Percentiles rank a stretch among this genome's conserved stretches.
These are phyloP conservation scores for Rhinophrynus dorsalis DNA, from an alignment of 2,797 vertebrate species.

Conservation along the genomic window DNA sequence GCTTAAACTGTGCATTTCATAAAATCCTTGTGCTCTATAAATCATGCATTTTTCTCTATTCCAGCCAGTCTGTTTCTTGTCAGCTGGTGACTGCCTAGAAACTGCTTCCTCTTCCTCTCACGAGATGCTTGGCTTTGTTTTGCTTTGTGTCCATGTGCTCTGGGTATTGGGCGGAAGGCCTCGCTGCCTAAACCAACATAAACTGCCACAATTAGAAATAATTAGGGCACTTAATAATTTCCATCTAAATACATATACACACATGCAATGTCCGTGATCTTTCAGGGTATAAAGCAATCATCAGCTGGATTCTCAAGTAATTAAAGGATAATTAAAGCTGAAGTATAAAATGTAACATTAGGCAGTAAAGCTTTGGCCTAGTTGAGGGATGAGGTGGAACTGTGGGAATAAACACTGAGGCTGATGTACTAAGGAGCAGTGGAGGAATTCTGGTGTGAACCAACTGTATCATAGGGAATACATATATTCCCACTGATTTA, in stretches of 20 bases:
- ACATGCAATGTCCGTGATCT: not conserved
- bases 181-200: slow-evolving; percentile 39
- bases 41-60: slow-evolving; percentile 44
- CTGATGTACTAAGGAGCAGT: no score
- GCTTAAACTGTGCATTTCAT: slow-evolving; percentile 28
- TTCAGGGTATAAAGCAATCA: slow-evolving; percentile 32
- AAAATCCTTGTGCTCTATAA: slow-evolving; percentile 36
- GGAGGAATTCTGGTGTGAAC: no score
- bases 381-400: no score
- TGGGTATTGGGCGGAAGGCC: slow-evolving; percentile 30
- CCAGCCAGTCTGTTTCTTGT: slow-evolving; percentile 40
- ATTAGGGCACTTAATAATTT: slow-evolving; percentile 45
- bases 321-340: slow-evolving; percentile 9
- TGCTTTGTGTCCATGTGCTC: slow-evolving; percentile 7
- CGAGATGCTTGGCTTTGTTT: slow-evolving; percentile 21
- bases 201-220: slow-evolving; percentile 39
- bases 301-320: slow-evolving; percentile 9
- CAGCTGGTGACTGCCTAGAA: slow-evolving; percentile 25
- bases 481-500: no score
- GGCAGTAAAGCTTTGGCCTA: not conserved
- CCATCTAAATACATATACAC: slow-evolving; percentile 36
- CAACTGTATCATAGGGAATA: no score
- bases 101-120: slow-evolving; percentile 21
- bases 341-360: slow-evolving; percentile 13
- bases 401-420: no score